Evolutionary conservation across 2,888 invertebrate species (phyloP).

Genomic region (Molorchus minor): DNA sequence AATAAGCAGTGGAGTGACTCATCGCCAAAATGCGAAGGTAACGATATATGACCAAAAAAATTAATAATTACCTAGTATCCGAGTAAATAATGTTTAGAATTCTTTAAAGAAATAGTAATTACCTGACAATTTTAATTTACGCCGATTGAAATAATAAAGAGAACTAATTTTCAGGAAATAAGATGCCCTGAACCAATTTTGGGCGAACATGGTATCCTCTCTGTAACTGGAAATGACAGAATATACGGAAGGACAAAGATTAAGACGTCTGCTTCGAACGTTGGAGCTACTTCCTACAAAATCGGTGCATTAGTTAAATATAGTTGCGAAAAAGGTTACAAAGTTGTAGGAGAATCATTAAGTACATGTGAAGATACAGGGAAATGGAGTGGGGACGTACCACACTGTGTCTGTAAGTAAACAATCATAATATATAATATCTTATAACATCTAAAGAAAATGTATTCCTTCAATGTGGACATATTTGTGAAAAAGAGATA

Average conservation of each 20-base stretch:
- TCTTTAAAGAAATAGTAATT: too few species aligned
- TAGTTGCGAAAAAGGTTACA: constrained; percentile 88
- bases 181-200: constrained; percentile 85
- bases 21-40: constrained; percentile 88
- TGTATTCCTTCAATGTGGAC: too few species aligned
- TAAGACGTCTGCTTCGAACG: constrained; percentile 75
- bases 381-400: constrained; percentile 84
- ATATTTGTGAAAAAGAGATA: too few species aligned
- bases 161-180: too few species aligned
- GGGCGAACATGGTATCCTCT: constrained; percentile 85
- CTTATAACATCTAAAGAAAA: too few species aligned
- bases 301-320: constrained; percentile 89
- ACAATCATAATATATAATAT: not conserved
- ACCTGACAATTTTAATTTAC: too few species aligned
- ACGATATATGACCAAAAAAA: constrained; percentile 3
- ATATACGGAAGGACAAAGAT: constrained; percentile 87
- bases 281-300: constrained; percentile 79
- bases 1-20: constrained; percentile 85
- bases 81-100: too few species aligned
- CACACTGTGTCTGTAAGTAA: constrained; percentile 83
- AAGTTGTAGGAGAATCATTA: constrained; percentile 84
- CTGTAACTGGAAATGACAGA: constrained; percentile 90
- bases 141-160: too few species aligned
- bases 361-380: constrained; percentile 88
- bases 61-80: not conserved